A percentile compares a stretch with the other conserved stretches of the same genome.
phyloP scores from a whole-genome alignment of 35 echinoderm and acorn worm genomes.

The Chiridota heheva region DNA sequence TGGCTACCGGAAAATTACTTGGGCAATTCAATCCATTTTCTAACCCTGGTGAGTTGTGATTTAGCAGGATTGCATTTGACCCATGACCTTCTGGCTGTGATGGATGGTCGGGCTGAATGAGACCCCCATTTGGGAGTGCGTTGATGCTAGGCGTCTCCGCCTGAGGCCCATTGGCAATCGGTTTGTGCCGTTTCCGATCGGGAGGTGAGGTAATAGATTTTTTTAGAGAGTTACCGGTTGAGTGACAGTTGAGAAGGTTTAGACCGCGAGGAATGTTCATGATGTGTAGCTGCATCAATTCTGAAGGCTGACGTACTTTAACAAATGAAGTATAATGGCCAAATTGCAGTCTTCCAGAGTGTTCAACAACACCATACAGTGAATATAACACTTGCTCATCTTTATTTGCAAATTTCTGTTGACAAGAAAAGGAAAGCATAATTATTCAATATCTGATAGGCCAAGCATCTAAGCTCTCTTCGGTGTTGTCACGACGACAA shows the following conservation, averaged over 20 bases:
- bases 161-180: not conserved
- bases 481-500: no score
- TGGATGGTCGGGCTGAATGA: not conserved
- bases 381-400: constrained; percentile 78
- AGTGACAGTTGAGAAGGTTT: constrained; percentile 51
- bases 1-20: constrained; percentile 9
- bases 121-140: constrained; percentile 30
- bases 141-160: no score
- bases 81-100: not conserved
- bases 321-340: constrained; percentile 97
- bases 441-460: no score
- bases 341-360: constrained; percentile 83
- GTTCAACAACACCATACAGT: constrained; percentile 91
- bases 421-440: constrained; percentile 12
- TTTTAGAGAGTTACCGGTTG: constrained; percentile 13
- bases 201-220: constrained; percentile 5
- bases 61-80: not conserved
- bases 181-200: not conserved
- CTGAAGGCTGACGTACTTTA: constrained; percentile 75
- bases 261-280: constrained; percentile 59
- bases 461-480: no score
- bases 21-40: not conserved
- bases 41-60: constrained; percentile 11
- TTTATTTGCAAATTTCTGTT: constrained; percentile 80
- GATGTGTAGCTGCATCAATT: constrained; percentile 56